Evolutionary conservation across 2,888 invertebrate genomes (phyloP).

Genomic region (Incurvaria masculella): DNA sequence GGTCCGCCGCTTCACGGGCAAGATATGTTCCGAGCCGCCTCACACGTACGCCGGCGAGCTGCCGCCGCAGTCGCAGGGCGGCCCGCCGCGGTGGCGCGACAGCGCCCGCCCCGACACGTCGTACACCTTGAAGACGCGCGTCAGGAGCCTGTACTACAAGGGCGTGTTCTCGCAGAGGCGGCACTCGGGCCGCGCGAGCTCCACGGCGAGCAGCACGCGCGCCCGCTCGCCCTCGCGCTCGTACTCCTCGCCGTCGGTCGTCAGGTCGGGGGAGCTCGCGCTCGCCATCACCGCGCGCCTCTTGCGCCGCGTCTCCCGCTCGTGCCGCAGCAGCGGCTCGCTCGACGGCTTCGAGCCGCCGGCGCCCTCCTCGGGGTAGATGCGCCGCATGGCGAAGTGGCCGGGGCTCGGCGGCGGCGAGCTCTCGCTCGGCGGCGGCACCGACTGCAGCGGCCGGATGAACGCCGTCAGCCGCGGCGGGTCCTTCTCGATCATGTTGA

Average conservation of each 20-base stretch:
- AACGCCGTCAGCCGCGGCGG: conserved; percentile 38
- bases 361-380: conserved; percentile 17
- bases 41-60: conserved; percentile 23
- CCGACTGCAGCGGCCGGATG: conserved; percentile 30
- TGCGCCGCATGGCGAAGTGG: conserved; percentile 20
- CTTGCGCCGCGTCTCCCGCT: conserved; percentile 18
- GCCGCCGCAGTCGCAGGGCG: conserved; percentile 17
- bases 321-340: conserved; percentile 38
- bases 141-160: conserved; percentile 49
- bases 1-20: conserved; percentile 17
- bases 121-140: conserved; percentile 51
- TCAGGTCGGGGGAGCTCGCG: conserved; percentile 47
- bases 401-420: conserved; percentile 19
- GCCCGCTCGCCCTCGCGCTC: conserved; percentile 20
- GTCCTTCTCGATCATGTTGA: conserved; percentile 60
- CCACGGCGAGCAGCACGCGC: conserved; percentile 43
- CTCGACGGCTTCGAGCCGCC: conserved; percentile 35
- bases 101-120: conserved; percentile 31
- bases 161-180: conserved; percentile 28
- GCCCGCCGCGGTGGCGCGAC: conserved; percentile 15
- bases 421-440: conserved; percentile 22
- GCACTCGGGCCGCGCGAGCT: conserved; percentile 28
- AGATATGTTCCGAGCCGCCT: conserved; percentile 20
- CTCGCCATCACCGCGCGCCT: conserved; percentile 28
- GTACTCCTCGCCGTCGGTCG: conserved; percentile 20